These are phyloP conservation scores for Cygnus atratus DNA, from an alignment of 2,113 vertebrate genomes.

Conservation along the genomic window DNA sequence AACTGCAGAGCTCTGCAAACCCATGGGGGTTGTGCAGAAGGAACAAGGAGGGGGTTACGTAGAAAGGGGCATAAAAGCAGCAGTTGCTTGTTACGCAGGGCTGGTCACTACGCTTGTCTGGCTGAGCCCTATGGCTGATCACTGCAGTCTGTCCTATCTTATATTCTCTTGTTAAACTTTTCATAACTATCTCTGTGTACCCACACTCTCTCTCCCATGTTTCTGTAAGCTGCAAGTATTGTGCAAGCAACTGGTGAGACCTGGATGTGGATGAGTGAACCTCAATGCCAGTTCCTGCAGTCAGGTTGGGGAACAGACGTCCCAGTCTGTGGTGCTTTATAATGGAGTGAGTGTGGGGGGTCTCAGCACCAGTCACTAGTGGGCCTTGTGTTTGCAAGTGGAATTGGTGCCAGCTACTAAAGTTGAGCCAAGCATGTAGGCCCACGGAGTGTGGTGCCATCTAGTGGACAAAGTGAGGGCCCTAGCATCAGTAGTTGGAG, in stretches of 20 bases:
- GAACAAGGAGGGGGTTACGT: not conserved
- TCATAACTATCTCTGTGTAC: not conserved
- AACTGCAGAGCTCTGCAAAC: not conserved
- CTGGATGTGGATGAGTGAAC: not conserved
- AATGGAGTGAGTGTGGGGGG: too few relatives aligned
- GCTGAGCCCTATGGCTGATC: not conserved
- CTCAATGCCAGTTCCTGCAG: not conserved
- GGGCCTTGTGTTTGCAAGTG: too few relatives aligned
- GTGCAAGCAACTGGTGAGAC: not conserved
- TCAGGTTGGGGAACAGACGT: too few relatives aligned
- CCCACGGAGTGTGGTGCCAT: not conserved
- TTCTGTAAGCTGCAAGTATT: accelerated
- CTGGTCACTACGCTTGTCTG: accelerated
- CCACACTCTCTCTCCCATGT: not conserved
- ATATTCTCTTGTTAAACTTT: not conserved
- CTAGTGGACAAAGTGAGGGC: not conserved
- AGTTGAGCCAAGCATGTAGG: too few relatives aligned
- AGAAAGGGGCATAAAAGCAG: not conserved
- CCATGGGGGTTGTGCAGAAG: not conserved
- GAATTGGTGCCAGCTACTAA: too few relatives aligned
- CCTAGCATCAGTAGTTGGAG: too few relatives aligned
- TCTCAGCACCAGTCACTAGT: too few relatives aligned
- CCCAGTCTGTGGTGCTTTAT: too few relatives aligned
- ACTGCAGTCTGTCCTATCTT: not conserved
- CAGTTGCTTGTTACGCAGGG: not conserved